Evolutionary conservation across 2,113 vertebrate species (phyloP).

Genomic region (Sinocyclocheilus maitianheensis): DNA sequence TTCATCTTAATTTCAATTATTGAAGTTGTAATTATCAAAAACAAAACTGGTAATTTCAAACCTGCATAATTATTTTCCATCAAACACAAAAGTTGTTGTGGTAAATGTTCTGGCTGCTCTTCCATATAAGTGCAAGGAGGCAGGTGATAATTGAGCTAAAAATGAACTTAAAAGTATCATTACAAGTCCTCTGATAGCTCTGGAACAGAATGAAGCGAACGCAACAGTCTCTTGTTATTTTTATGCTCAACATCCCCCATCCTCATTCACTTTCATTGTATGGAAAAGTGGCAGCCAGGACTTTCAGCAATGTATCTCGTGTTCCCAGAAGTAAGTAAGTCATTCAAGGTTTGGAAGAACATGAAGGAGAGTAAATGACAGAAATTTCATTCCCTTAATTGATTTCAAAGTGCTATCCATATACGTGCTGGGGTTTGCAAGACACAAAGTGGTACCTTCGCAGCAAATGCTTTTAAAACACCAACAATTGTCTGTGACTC

Average conservation of each 20-base stretch:
- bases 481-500: background rate
- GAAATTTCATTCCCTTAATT: background rate
- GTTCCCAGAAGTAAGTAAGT: background rate
- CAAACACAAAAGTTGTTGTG: background rate
- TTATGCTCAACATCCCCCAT: background rate
- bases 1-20: background rate
- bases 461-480: background rate
- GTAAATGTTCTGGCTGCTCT: too few species aligned
- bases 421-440: background rate
- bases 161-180: background rate
- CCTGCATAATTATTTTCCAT: background rate
- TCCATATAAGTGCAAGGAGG: background rate
- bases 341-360: background rate
- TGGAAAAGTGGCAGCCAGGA: background rate
- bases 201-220: background rate
- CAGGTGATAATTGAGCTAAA: background rate
- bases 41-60: background rate
- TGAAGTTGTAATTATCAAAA: background rate
- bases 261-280: background rate
- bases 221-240: background rate
- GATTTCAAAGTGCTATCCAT: background rate
- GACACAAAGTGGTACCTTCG: background rate
- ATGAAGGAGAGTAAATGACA: conserved; percentile 5
- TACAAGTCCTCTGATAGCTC: background rate
- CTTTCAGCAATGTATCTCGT: background rate